phyloP scores from a whole-genome alignment of 1,140 invertebrate genomes.

The Hetaerina americana region DNA sequence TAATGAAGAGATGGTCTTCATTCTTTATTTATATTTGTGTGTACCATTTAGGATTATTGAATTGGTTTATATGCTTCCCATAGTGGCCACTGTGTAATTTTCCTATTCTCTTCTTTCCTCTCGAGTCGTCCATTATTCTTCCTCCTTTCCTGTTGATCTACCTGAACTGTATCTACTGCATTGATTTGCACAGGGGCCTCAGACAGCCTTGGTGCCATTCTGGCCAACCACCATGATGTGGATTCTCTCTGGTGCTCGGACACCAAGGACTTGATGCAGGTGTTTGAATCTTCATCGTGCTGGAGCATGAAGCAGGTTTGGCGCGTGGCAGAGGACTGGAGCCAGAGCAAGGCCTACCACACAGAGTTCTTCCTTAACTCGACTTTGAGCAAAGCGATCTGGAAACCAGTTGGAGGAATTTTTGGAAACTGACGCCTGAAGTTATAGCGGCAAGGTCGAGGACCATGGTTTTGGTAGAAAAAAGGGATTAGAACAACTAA shows the following conservation, averaged over 20 bases:
- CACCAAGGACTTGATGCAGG: slow-evolving; percentile 28
- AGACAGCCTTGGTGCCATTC: slow-evolving; percentile 30
- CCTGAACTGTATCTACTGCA: neutral
- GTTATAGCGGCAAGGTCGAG: too few relatives aligned
- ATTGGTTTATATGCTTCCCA: too few relatives aligned
- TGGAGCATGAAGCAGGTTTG: slow-evolving; percentile 31
- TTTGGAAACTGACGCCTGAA: too few relatives aligned
- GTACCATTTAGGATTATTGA: too few relatives aligned
- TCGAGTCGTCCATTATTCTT: too few relatives aligned
- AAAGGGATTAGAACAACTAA: too few relatives aligned
- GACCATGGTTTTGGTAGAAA: too few relatives aligned
- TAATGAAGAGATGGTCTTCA: too few relatives aligned
- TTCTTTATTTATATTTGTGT: too few relatives aligned
- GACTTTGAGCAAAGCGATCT: slow-evolving; percentile 32
- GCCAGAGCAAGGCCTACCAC: slow-evolving; percentile 13
- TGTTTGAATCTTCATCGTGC: slow-evolving; percentile 21
- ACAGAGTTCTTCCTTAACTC: slow-evolving; percentile 31
- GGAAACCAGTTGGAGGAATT: slow-evolving; percentile 37
- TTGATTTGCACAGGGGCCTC: slow-evolving; percentile 25
- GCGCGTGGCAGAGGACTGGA: slow-evolving; percentile 29
- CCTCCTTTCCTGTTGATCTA: too few relatives aligned
- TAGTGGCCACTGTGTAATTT: neutral
- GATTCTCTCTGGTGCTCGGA: slow-evolving; percentile 33
- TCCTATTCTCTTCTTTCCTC: too few relatives aligned
- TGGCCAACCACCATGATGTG: slow-evolving; percentile 34